phyloP scores from a whole-genome alignment of 2,113 vertebrate species.

The Boulengeromyrus knoepffleri region DNA sequence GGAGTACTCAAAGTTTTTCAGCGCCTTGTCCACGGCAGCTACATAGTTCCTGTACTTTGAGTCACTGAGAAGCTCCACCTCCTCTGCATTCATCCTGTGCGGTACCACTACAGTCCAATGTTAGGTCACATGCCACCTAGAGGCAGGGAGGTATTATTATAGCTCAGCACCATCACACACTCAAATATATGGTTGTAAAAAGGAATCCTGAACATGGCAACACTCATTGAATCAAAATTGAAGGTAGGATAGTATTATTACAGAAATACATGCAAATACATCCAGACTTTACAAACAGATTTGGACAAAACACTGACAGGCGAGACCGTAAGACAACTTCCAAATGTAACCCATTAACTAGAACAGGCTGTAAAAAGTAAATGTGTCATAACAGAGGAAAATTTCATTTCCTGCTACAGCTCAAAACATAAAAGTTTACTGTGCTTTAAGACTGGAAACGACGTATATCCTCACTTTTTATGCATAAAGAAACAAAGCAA shows the following conservation, averaged over 20 bases:
- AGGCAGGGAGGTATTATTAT: conserved; percentile 17
- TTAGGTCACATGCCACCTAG: conserved; percentile 69
- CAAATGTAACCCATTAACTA: neutral
- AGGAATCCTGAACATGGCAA: neutral
- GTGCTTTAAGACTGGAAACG: neutral
- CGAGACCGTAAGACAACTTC: neutral
- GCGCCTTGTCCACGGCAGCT: conserved; percentile 93
- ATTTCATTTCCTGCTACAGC: neutral
- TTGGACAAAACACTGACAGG: neutral
- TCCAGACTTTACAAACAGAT: neutral
- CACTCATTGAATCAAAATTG: neutral
- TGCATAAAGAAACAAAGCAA: neutral
- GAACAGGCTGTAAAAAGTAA: neutral
- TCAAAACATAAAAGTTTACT: neutral
- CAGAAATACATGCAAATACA: neutral
- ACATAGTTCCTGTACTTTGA: conserved; percentile 98
- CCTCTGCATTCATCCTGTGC: conserved; percentile 93
- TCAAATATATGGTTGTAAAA: neutral
- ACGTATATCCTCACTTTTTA: neutral
- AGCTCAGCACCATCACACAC: neutral
- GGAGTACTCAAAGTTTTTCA: conserved; percentile 98
- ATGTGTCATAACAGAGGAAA: neutral
- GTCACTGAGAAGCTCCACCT: conserved; percentile 92
- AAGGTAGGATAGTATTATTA: neutral
- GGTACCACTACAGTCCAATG: conserved; percentile 65